A percentile compares a stretch with the other conserved stretches of the same genome.
phyloP scores from a whole-genome alignment of 2,113 vertebrate species.

The Myocastor coypus region DNA sequence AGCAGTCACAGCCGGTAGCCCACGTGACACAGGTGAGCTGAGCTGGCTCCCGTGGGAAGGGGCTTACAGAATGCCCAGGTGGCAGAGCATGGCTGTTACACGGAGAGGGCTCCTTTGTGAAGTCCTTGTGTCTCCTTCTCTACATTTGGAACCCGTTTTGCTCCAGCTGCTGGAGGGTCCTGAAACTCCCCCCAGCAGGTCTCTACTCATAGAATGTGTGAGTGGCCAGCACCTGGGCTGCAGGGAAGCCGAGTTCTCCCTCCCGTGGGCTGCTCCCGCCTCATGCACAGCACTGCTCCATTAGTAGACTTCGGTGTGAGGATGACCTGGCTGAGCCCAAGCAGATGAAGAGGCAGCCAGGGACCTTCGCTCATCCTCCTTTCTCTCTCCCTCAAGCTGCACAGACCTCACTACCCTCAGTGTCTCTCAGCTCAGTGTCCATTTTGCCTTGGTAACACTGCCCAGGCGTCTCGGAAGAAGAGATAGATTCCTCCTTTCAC shows the following conservation, averaged over 20 bases:
- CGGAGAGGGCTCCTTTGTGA: background rate
- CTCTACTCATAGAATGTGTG: background rate
- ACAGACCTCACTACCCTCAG: fast-evolving
- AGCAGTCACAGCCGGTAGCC: background rate
- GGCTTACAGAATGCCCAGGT: background rate
- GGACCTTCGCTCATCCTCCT: background rate
- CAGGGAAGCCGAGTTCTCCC: background rate
- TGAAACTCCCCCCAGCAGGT: background rate
- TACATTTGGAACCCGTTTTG: background rate
- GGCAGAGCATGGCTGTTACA: too few relatives aligned
- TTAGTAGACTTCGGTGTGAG: background rate
- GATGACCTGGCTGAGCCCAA: background rate
- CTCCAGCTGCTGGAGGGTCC: background rate
- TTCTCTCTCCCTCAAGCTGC: background rate
- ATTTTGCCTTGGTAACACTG: background rate
- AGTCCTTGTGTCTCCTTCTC: background rate
- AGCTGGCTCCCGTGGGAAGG: background rate
- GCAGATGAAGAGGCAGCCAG: background rate
- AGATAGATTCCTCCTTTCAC: background rate
- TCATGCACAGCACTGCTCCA: background rate
- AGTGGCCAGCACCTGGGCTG: background rate
- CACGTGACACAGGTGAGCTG: too few relatives aligned
- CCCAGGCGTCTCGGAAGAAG: slow-evolving; percentile 9
- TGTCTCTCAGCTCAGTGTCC: background rate
- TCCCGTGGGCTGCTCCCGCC: background rate